phyloP scores from a whole-genome alignment of 1,140 invertebrate genomes.

The Cydia pomonella region DNA sequence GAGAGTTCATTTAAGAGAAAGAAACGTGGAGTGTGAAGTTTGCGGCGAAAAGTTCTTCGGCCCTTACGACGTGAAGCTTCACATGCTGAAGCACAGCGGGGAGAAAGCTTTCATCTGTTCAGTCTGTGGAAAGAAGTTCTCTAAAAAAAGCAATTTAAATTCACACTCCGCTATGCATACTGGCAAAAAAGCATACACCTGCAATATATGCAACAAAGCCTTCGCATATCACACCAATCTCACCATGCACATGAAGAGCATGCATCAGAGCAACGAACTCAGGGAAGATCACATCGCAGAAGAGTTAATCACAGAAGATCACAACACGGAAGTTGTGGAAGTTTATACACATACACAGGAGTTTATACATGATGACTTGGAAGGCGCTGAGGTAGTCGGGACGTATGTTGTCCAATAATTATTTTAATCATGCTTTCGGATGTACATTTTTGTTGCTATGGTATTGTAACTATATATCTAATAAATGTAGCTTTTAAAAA shows the following conservation, averaged over 20 bases:
- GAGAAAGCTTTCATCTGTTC: slow-evolving; percentile 82
- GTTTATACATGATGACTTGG: slow-evolving; percentile 53
- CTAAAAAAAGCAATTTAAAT: slow-evolving; percentile 81
- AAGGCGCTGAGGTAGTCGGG: slow-evolving; percentile 46
- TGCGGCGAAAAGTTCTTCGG: slow-evolving; percentile 86
- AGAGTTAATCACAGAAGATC: slow-evolving; percentile 37
- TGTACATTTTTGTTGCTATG: not conserved
- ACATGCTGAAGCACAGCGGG: slow-evolving; percentile 86
- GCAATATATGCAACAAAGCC: slow-evolving; percentile 79
- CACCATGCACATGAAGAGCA: slow-evolving; percentile 57
- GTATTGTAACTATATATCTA: not conserved
- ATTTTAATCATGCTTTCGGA: not conserved
- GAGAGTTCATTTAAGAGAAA: slow-evolving; percentile 67
- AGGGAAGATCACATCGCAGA: slow-evolving; percentile 28
- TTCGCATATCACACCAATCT: slow-evolving; percentile 69
- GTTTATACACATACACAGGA: slow-evolving; percentile 56
- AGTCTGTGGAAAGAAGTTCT: slow-evolving; percentile 83
- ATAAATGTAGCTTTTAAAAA: not conserved
- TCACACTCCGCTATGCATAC: slow-evolving; percentile 80
- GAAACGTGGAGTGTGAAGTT: slow-evolving; percentile 72
- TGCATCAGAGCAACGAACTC: slow-evolving; percentile 49
- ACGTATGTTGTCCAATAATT: slow-evolving; percentile 38
- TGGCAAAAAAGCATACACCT: slow-evolving; percentile 80
- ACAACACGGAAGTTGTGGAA: slow-evolving; percentile 36
- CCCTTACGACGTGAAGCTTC: slow-evolving; percentile 84